Conservation (phyloP, 2,113 vertebrate species). For the Mesembrinibis cayennensis region DNA sequence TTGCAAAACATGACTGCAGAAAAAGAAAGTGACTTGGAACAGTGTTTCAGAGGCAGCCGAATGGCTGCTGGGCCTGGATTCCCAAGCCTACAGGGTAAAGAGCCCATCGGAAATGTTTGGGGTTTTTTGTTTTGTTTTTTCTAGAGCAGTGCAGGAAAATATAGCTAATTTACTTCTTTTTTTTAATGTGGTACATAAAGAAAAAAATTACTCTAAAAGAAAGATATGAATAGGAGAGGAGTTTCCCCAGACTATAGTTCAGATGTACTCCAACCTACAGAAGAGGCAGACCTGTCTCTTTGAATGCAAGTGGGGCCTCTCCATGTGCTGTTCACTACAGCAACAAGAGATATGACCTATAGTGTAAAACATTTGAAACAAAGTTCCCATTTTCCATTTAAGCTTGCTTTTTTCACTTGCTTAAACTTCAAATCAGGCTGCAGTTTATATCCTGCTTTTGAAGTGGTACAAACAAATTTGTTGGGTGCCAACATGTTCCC, state of each 20-base stretch:
- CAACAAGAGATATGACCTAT: not conserved
- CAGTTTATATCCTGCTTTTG: not conserved
- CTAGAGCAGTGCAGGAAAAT: not conserved
- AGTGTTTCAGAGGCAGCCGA: not conserved
- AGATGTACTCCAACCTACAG: not conserved
- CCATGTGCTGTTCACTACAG: not conserved
- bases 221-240: not conserved
- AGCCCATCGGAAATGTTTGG: not conserved
- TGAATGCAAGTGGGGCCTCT: accelerated
- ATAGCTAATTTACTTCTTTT: not conserved
- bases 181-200: not conserved
- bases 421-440: not conserved
- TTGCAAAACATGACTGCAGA: not conserved
- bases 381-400: not conserved
- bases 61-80: not conserved
- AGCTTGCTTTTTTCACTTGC: not conserved
- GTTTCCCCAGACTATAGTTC: not conserved
- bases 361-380: not conserved
- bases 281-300: not conserved
- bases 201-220: not conserved
- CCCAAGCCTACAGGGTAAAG: accelerated
- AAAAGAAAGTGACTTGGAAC: not conserved
- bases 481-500: not conserved
- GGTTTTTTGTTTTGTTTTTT: not conserved
- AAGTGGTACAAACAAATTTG: not conserved